phyloP scores from a whole-genome alignment of 2,797 vertebrate genomes.

The Pseudochirops corinnae region DNA sequence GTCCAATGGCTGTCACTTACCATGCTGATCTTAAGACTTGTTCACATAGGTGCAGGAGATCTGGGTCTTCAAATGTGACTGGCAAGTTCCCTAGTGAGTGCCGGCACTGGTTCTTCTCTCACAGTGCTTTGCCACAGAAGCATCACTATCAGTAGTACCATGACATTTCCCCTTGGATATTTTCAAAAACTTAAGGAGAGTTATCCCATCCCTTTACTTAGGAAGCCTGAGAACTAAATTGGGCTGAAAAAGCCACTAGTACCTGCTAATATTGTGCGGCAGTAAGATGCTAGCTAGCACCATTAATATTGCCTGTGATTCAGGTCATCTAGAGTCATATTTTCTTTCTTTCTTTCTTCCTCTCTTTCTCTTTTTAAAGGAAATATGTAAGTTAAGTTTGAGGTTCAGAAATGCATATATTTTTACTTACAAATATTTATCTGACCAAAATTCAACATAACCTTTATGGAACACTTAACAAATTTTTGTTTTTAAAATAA shows the following conservation, averaged over 20 bases:
- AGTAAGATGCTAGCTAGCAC: constrained; percentile 79
- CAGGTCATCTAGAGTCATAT: constrained; percentile 74
- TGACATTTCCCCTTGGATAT: constrained; percentile 46
- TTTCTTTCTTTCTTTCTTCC: constrained; percentile 64
- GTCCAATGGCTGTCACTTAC: constrained; percentile 2
- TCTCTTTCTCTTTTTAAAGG: constrained; percentile 81
- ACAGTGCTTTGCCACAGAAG: constrained; percentile 13
- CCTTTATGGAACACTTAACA: constrained; percentile 90
- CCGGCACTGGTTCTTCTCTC: background rate
- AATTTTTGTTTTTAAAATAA: constrained; percentile 88
- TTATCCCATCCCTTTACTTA: constrained; percentile 47
- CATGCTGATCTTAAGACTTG: background rate
- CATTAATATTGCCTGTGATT: constrained; percentile 76
- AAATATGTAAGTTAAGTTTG: constrained; percentile 86
- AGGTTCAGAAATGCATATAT: constrained; percentile 92
- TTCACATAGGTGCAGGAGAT: background rate
- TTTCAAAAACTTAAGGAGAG: constrained; percentile 20
- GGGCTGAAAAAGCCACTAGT: constrained; percentile 60
- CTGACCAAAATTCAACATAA: constrained; percentile 92
- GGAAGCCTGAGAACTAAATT: constrained; percentile 66
- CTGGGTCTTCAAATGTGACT: background rate
- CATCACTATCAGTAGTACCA: constrained; percentile 56
- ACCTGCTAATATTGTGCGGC: constrained; percentile 68
- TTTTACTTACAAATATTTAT: constrained; percentile 92
- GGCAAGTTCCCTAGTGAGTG: background rate